Percentiles rank a stretch among this genome's conserved stretches.
Conservation (phyloP, 2,113 vertebrate species). For the Serinus canaria region DNA sequence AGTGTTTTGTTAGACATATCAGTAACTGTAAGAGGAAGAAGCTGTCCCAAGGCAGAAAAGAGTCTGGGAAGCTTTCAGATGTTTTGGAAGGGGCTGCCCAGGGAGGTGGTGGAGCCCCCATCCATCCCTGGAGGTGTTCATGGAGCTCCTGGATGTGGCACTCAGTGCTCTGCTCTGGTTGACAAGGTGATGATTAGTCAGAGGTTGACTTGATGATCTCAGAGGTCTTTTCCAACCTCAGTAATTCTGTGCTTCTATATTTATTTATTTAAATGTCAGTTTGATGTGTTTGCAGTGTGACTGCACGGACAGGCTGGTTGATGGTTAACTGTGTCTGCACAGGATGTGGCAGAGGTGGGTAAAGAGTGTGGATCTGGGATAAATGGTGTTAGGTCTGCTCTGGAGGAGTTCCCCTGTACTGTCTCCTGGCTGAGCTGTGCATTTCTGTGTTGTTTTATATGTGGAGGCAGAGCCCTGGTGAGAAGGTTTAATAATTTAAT, state of each 20-base stretch:
- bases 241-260: background rate
- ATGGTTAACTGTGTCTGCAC: background rate
- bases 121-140: background rate
- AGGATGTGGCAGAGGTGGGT: background rate
- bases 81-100: background rate
- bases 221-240: background rate
- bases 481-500: background rate
- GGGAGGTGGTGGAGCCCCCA: background rate
- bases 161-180: background rate
- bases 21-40: background rate
- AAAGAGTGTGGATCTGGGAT: background rate
- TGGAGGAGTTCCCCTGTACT: background rate
- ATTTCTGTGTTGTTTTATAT: rapidly evolving
- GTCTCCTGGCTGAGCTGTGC: background rate
- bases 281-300: background rate
- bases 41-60: background rate
- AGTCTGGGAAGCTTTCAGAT: background rate
- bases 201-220: background rate
- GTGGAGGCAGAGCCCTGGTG: background rate
- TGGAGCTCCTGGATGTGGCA: background rate
- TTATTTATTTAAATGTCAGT: background rate
- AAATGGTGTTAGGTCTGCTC: background rate
- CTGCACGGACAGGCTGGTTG: background rate
- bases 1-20: background rate
- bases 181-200: background rate